Evolutionary conservation across 1,140 invertebrate species (phyloP), one percentile per base, ranked within the genome.

Genomic region (Kradibia gibbosae): DNA sequence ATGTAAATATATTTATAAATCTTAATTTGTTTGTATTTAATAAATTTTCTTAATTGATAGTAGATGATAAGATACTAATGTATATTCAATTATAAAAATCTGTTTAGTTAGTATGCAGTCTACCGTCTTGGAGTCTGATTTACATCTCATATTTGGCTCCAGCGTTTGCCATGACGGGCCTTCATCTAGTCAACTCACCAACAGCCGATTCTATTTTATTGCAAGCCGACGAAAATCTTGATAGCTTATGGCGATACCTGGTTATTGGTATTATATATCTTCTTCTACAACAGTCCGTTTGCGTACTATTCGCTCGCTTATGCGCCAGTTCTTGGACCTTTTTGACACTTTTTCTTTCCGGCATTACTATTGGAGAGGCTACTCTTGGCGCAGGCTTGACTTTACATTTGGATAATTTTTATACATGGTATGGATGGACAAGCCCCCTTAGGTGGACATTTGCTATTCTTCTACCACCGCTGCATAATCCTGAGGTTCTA

Each of bases 141-240:
- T 97, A 96, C 92, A 84, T 97, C 74, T 95, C 95, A 0, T 98
- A 96, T 87, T 87, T 97, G 31, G 93, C 97, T 39, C 97, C 97
- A 25, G 96, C 96, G 20, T 98, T 96, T 87, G 96, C 96, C 28
- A 98, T 98, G 96, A 95, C 95, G 15, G 96, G 96, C 0, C 91
- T 98, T 0, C 92, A 93, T 55, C 60, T 91, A 0, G 86, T 87
- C 1, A 84, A 88, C 0, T 34, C 75, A 2, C 28, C 42, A 0
- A 13, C 42, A 2, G 15, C 28, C 4, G 75, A 78, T 1, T 22
- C 65, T 8, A 20, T n/a, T 36, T 28, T 80, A 7, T 28, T 75
- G 3, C 17, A 45, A 0, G 13, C 48, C 31, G 89, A 91, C 31
- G 90, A 91, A 25, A 90, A 89, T 72, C 82, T 91, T 3, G 89